Evolutionary conservation across 1,140 invertebrate genomes (phyloP).

Genomic region (Drosophila malerkotliana): DNA sequence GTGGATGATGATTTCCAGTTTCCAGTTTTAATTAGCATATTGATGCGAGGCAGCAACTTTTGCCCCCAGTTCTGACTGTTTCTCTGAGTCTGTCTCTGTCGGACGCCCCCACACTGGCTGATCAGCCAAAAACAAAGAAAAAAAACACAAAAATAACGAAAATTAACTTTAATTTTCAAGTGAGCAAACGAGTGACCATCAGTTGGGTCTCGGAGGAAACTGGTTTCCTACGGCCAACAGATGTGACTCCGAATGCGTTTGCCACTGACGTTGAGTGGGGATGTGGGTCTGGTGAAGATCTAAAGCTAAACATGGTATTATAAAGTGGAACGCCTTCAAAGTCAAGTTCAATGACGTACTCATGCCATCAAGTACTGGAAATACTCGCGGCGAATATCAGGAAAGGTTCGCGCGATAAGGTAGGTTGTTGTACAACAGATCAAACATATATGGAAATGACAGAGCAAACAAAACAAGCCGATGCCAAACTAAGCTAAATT

Average conservation of each 20-base stretch:
- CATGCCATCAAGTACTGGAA: constrained; percentile 46
- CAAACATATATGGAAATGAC: constrained; percentile 45
- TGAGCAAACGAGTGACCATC: constrained; percentile 37
- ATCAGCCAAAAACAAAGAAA: constrained; percentile 16
- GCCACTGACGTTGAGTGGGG: constrained; percentile 40
- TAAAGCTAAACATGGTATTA: constrained; percentile 58
- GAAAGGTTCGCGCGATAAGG: constrained; percentile 51
- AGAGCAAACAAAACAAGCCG: constrained; percentile 41
- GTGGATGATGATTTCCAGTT: constrained; percentile 55
- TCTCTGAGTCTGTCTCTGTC: neutral
- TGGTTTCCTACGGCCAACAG: constrained; percentile 35
- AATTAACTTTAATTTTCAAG: constrained; percentile 50
- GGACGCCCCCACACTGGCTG: constrained; percentile 34
- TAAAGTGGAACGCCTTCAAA: constrained; percentile 63
- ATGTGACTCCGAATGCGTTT: constrained; percentile 40
- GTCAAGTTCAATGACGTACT: constrained; percentile 65
- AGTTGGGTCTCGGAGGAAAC: constrained; percentile 33
- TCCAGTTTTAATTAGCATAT: constrained; percentile 61
- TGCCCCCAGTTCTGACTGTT: constrained; percentile 36
- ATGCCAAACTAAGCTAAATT: constrained; percentile 28
- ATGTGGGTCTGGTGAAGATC: constrained; percentile 43
- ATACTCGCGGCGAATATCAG: constrained; percentile 34
- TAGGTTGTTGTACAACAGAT: constrained; percentile 34
- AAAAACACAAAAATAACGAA: constrained; percentile 14
- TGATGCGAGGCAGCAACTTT: constrained; percentile 37